Base-by-base conservation (phyloP, 2,113 vertebrate species). In the Euleptes europaea region DNA sequence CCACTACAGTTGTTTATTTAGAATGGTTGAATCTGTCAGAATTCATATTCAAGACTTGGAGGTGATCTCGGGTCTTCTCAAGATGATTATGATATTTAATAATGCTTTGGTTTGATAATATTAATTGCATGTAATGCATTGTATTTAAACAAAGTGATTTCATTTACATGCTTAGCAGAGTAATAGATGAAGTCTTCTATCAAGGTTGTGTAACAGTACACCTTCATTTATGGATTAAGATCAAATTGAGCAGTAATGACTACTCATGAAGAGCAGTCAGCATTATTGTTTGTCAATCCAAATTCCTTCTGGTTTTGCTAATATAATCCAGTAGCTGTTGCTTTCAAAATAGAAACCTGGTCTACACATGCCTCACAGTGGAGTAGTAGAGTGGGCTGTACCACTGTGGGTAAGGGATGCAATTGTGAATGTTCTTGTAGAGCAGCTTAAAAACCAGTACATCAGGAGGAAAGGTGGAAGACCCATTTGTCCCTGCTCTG, bases 251-350 rank as follows among this genome's bases (percentile, higher is more conserved):
- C 26, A 63, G 60, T 63, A 65, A 69, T 44, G 33, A 8, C 0
- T 69, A 10, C 35, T 40, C 15, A 2, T 54, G 63, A 35, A 0
- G 11, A 35, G 9, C 31, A 5, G 21, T 76, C 42, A 17, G 51
- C 69, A 19, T 73, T 73, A 70, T 11, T 54, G 4, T 42, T 57
- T 40, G n/a, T 13, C 40, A 26, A 3, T 0, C 28, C 17, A 33
- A 51, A 1, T 23, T 66, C 2, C 70, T 57, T 51, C 8, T 80
- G 26, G 12, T 38, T 86, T 66, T 79, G 9, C 3, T 31, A 38
- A 15, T 3, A 0, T 1, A 23, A n/a, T 42, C 4, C 26, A 6
- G 47, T 9, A 74, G 40, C 11, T 19, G 10, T 35, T 83, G 57
- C 57, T 76, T 54, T 76, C n/a, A 44, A 23, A 78, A 28, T 5